Base-by-base conservation (phyloP, 1,140 invertebrate genomes). In the Melanaphis sacchari region DNA sequence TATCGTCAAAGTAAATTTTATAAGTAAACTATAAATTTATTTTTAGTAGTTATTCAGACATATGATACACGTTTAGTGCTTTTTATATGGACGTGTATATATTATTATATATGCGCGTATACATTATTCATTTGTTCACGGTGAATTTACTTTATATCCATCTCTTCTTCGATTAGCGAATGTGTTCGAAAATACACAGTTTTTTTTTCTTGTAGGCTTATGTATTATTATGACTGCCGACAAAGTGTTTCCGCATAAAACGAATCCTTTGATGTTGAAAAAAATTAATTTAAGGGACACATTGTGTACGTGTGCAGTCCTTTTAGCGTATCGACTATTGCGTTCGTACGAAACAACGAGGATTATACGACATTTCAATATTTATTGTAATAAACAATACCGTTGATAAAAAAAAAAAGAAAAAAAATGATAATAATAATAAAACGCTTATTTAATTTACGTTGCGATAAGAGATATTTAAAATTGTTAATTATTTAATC, bases 221-320 rank as follows among this genome's bases (percentile, higher is more conserved):
- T 88, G 59, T 85, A 85, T 41, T 43, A 88, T 88, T 36, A 46
- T 88, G 21, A 38, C 24, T 24, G 46, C 87, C 87, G 41, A 88
- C 87, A 88, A 88, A 88, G 84, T 85, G 41, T 85, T 40, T 85
- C 84, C 84, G 31, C 87, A 49, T 88, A 88, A 85, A 88, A 52
- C n/a, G 43, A 49, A 49, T 88, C 87, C 87, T 88, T 88, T 88
- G 87, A 88, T 49, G 87, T 85, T 5, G 15, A 21, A 88, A 88
- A 88, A 49, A 49, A 88, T 38, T 88, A 21, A 88, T 88, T 88
- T 88, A 24, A 18, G 31, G 43, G 31, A 52, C 46, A 36, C n/a
- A 15, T 76, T n/a, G 15, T n/a, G 59, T n/a, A 76, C 31, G 59
- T 15, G 31, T n/a, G n/a, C 59, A 76, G 59, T n/a, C 59, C n/a